These are phyloP conservation scores for Spodoptera litura DNA, from an alignment of 1,140 invertebrate species.

Conservation along the genomic window DNA sequence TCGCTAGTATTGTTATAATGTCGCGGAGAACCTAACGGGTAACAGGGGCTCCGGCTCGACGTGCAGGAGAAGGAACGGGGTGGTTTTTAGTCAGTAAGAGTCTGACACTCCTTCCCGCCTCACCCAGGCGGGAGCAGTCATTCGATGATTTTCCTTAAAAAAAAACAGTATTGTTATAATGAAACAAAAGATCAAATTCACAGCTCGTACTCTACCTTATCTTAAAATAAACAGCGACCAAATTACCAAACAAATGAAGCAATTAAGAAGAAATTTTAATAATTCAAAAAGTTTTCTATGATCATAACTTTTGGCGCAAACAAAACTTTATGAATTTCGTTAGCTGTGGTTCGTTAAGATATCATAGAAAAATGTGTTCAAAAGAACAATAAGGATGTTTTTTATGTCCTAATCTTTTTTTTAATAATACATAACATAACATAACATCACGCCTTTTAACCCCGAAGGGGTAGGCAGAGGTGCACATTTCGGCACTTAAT, in stretches of 20 bases:
- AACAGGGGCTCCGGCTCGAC: too few species aligned
- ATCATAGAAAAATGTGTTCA: not conserved
- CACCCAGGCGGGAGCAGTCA: too few species aligned
- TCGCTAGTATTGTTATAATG: too few species aligned
- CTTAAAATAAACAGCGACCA: conserved; percentile 9
- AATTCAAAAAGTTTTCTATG: conserved; percentile 20
- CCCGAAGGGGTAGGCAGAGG: too few species aligned
- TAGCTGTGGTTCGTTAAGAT: conserved; percentile 29
- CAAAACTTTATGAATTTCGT: conserved; percentile 23
- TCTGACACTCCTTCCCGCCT: too few species aligned
- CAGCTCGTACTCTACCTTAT: not conserved
- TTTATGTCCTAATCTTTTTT: not conserved
- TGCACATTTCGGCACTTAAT: too few species aligned
- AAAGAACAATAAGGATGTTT: not conserved
- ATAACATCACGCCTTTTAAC: too few species aligned
- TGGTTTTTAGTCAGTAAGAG: too few species aligned
- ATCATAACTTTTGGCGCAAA: conserved; percentile 35
- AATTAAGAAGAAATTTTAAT: conserved; percentile 38
- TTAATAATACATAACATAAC: too few species aligned
- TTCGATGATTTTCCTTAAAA: too few species aligned
- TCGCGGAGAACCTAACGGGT: too few species aligned
- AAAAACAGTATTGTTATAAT: not conserved
- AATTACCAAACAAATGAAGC: conserved; percentile 37
- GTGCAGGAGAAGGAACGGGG: too few species aligned
- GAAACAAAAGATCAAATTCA: not conserved